These are phyloP conservation scores for Stegastes partitus DNA, from an alignment of 2,113 vertebrate species.

Conservation along the genomic window DNA sequence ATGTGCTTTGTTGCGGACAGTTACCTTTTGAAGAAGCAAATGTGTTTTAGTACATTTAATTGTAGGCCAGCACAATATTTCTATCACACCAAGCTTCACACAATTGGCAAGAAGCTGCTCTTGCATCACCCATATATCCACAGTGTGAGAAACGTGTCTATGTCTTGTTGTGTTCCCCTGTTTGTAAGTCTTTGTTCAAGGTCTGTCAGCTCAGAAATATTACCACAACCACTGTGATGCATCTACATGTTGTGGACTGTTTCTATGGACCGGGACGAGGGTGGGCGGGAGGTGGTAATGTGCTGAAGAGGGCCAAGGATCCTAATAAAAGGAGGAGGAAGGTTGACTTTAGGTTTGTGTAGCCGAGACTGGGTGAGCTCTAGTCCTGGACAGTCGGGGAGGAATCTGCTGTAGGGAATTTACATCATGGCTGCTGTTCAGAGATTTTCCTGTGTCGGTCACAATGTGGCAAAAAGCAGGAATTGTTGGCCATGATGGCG, in stretches of 20 bases:
- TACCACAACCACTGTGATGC: constrained; percentile 59
- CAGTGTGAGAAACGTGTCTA: background rate
- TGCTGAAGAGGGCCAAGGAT: constrained; percentile 57
- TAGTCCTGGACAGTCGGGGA: constrained; percentile 6
- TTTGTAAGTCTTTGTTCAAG: constrained; percentile 12
- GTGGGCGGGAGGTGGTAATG: constrained; percentile 28
- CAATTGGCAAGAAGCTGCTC: too few species aligned
- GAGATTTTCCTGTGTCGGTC: constrained; percentile 42
- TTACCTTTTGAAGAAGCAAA: background rate
- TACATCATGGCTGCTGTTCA: constrained; percentile 71
- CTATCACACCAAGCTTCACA: too few species aligned
- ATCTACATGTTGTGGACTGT: constrained; percentile 10
- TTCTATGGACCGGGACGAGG: constrained; percentile 7
- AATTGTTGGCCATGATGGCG: background rate
- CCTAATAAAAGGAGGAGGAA: constrained; percentile 60
- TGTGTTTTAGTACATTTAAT: too few species aligned
- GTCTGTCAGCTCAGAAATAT: constrained; percentile 6
- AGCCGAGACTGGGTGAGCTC: constrained; percentile 3
- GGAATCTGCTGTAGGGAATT: too few species aligned
- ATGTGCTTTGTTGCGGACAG: background rate
- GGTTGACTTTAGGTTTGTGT: constrained; percentile 26
- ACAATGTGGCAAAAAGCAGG: background rate
- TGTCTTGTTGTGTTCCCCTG: background rate
- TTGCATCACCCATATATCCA: background rate
- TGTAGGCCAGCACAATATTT: too few species aligned